A percentile compares a stretch with the other conserved stretches of the same genome.
These are phyloP conservation scores for Drosophila carrolli DNA, from an alignment of 1,140 invertebrate species.

Conservation along the genomic window DNA sequence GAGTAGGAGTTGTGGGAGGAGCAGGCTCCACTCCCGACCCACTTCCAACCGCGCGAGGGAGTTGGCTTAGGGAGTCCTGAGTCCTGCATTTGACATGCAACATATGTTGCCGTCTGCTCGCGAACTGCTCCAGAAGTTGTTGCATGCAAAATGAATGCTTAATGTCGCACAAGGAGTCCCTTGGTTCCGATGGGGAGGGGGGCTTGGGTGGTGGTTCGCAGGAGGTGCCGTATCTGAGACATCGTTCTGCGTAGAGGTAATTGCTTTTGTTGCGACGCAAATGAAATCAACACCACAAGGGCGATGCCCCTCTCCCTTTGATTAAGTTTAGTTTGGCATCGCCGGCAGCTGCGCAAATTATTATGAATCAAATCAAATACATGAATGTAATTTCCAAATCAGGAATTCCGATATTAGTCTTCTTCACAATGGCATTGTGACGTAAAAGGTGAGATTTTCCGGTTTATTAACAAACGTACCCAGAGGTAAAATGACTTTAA, in stretches of 20 bases:
- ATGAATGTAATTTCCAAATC: conserved; percentile 58
- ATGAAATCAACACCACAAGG: conserved; percentile 73
- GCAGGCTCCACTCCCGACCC: conserved; percentile 6
- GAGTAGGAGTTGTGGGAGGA: neutral
- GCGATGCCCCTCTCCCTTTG: conserved; percentile 28
- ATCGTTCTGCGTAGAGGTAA: conserved; percentile 51
- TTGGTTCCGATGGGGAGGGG: neutral
- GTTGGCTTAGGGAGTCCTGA: conserved; percentile 15
- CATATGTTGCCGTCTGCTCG: conserved; percentile 76
- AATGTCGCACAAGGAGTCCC: conserved; percentile 55
- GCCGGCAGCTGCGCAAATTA: conserved; percentile 62
- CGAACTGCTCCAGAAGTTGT: conserved; percentile 62
- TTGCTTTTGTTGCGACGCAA: conserved; percentile 73
- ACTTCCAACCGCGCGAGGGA: neutral
- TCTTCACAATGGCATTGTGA: neutral
- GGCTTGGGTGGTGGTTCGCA: neutral
- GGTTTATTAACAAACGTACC: conserved; percentile 3
- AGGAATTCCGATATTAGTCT: neutral
- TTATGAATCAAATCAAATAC: conserved; percentile 77
- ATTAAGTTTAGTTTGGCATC: conserved; percentile 59
- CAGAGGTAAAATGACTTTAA: neutral
- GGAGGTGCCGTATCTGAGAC: conserved; percentile 18
- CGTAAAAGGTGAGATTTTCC: conserved; percentile 5
- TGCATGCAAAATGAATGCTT: conserved; percentile 81
- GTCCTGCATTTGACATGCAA: conserved; percentile 75